Evolutionary conservation across 2,888 invertebrate species (phyloP).

Genomic region (Crepidodera aurea): DNA sequence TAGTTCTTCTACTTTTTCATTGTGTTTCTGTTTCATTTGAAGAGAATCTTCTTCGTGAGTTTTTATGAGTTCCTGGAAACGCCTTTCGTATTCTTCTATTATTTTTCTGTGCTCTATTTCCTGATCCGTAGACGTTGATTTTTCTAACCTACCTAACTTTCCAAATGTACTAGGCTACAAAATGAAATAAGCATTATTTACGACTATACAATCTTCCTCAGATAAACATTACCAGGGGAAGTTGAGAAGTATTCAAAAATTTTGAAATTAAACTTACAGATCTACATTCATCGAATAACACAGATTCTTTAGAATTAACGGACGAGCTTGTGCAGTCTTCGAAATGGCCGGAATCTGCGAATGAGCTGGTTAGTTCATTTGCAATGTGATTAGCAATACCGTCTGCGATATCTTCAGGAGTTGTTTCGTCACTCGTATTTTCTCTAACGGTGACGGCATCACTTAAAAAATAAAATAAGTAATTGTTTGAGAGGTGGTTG

Average conservation of each 20-base stretch:
- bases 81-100: slow-evolving; percentile 77
- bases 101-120: slow-evolving; percentile 74
- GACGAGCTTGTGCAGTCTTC: slow-evolving; percentile 82
- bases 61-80: slow-evolving; percentile 77
- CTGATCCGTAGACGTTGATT: slow-evolving; percentile 50
- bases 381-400: slow-evolving; percentile 40
- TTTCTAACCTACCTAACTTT: slow-evolving; percentile 47
- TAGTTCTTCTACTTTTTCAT: slow-evolving; percentile 79
- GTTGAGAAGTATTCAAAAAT: background rate
- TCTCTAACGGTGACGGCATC: slow-evolving; percentile 73
- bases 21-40: slow-evolving; percentile 79
- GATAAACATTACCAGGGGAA: background rate
- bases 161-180: slow-evolving; percentile 48
- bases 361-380: slow-evolving; percentile 76
- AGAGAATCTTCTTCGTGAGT: slow-evolving; percentile 73
- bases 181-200: slow-evolving; percentile 19
- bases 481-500: too few species aligned
- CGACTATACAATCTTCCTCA: too few species aligned
- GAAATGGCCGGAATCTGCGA: slow-evolving; percentile 87
- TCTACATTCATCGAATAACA: slow-evolving; percentile 46
- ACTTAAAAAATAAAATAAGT: slow-evolving; percentile 42
- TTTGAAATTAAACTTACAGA: slow-evolving; percentile 34
- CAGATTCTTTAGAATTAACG: slow-evolving; percentile 74
- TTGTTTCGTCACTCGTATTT: slow-evolving; percentile 67
- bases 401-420: slow-evolving; percentile 48